Evolutionary conservation across 2,113 vertebrate species (phyloP).

Genomic region (Dicrurus megarhynchus): DNA sequence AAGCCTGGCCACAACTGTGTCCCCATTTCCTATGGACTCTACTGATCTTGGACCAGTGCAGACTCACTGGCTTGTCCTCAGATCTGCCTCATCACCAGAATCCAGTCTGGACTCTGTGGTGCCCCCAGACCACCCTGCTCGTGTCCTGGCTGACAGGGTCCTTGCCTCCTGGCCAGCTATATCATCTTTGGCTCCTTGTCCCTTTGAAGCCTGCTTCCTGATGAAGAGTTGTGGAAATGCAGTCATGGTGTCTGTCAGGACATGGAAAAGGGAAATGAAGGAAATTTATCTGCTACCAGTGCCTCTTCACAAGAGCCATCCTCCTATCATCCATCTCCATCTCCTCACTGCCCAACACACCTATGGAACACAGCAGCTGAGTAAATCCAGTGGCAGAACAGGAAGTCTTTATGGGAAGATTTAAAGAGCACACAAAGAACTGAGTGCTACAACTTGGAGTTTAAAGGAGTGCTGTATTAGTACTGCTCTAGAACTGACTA

Average conservation of each 20-base stretch:
- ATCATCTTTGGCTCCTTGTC: background rate
- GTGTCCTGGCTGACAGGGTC: accelerated
- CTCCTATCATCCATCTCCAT: background rate
- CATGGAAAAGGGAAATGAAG: accelerated
- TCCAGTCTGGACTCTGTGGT: background rate
- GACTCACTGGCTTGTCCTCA: background rate
- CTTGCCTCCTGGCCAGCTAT: background rate
- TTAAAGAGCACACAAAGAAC: background rate
- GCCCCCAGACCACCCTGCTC: background rate
- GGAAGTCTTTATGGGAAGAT: background rate
- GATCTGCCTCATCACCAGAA: background rate
- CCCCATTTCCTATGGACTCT: background rate
- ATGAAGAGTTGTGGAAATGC: background rate
- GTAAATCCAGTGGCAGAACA: background rate
- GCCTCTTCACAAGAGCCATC: background rate
- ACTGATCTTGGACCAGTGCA: background rate
- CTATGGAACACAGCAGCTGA: background rate
- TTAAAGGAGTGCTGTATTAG: background rate
- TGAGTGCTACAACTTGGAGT: too few relatives aligned
- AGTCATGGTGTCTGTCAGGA: background rate
- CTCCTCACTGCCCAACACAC: background rate
- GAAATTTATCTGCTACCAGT: accelerated
- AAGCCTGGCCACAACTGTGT: background rate
- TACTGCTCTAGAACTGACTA: background rate
- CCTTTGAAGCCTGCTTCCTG: too few relatives aligned